Evolutionary conservation across 1,140 invertebrate species (phyloP), one percentile per base, ranked within the genome.

Genomic region (Eubasilissa regina): DNA sequence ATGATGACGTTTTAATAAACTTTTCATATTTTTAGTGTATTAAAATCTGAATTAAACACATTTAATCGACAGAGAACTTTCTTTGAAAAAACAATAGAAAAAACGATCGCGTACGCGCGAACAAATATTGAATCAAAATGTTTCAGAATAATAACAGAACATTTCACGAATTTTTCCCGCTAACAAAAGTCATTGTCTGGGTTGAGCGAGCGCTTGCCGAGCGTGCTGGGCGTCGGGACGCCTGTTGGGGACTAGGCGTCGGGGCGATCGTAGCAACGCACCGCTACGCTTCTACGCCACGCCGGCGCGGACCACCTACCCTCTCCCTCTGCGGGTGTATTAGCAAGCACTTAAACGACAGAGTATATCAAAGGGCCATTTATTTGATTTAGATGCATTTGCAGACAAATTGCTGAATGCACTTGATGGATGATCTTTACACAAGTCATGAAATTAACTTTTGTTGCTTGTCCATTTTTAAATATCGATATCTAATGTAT

Each of bases 251-350:
- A 68, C 64, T 68, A 43, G 64, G 43, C 35, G 64, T 6, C 12
- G 15, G n/a, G 19, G 43, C 35, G 44, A 13, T n/a, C 19, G 64
- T 45, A 68, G 35, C 44, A 68, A 68, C 64, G 64, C 64, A n/a
- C 64, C 64, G 13, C 64, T 35, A 17, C 64, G 44, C 64, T 21
- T 62, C 58, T 62, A 62, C 58, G 58, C 58, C 58, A 17, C 53
- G 53, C 53, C 53, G 53, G 53, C 53, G 53, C 19, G 53, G 7
- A 3, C 6, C 11, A 13, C 51, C 11, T 17, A n/a, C n/a, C n/a
- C n/a, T n/a, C n/a, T n/a, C n/a, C n/a, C n/a, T n/a, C n/a, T n/a
- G n/a, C n/a, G n/a, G n/a, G n/a, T n/a, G n/a, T n/a, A n/a, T n/a
- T n/a, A n/a, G n/a, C n/a, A n/a, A n/a, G n/a, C n/a, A n/a, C n/a